Base-by-base conservation (phyloP, 1,140 invertebrate species). In the Bacillus rossius region DNA sequence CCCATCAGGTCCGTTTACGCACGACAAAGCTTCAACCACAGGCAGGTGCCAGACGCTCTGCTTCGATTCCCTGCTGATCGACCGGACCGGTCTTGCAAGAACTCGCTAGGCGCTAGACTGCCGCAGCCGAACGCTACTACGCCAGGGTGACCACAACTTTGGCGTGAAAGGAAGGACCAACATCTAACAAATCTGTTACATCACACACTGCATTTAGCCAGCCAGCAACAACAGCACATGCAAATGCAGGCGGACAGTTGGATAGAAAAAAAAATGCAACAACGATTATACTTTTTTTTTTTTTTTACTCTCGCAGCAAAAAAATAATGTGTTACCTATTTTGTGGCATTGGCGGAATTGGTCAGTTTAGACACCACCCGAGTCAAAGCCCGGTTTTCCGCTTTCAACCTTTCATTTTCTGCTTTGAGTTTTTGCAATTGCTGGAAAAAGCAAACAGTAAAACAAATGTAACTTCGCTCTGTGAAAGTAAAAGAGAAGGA, bases 341-440 rank as follows among this genome's bases (percentile, higher is more conserved):
- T 67, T 55, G 61, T 62, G 57, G 63, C 56, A 60, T 64, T 63
- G 42, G 66, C 81, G 79, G 88, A 89, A 85, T 89, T 89, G 81
- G 91, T 94, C 81, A 94, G 84, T 88, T 94, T 94, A 81, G 90
- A 92, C 79, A 94, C 91, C 79, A 94, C 92, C 75, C 92, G 86
- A 76, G 91, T 94, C 76, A 95, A 84, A 77, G 92, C 91, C 77
- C 91, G 86, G 82, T 96, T 96, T 86, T 96, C 92, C 74, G 91
- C 89, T 83, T 91, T 90, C 84, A 95, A 83, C 83, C 91, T 88
- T 84, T 94, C 92, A 85, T 94, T 94, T 84, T 96, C 92, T 78
- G 89, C 88, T 89, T 94, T 95, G 83, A 94, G 84, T 81, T 93
- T 94, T 91, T 94, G 89, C 80, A 95, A 90, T 90, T 92, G 92